phyloP scores from a whole-genome alignment of 2,888 invertebrate genomes.

The Trachelus tabidus region DNA sequence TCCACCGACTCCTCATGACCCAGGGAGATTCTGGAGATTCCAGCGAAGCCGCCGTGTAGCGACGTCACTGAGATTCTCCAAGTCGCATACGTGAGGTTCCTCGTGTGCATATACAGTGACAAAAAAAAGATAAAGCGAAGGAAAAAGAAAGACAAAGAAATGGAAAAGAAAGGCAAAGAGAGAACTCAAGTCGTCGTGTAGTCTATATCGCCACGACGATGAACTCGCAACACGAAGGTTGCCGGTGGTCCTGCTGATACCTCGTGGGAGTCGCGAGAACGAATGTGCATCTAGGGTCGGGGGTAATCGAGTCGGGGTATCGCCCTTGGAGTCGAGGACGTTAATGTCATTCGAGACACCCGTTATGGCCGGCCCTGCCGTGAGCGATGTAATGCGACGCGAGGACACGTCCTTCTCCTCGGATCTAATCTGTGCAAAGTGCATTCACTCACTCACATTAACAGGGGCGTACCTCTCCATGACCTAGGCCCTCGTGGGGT shows the following conservation, averaged over 20 bases:
- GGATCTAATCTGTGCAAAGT: conserved; percentile 40
- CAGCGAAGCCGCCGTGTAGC: not conserved
- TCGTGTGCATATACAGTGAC: not conserved
- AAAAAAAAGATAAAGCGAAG: not conserved
- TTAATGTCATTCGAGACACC: conserved; percentile 27
- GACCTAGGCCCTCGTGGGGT: not conserved
- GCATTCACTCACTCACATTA: conserved; percentile 29
- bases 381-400: conserved; percentile 14
- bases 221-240: not conserved
- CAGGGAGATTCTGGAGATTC: not conserved
- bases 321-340: conserved; percentile 15
- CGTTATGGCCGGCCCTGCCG: conserved; percentile 17
- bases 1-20: not conserved
- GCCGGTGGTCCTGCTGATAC: too few relatives aligned
- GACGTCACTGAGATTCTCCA: too few relatives aligned
- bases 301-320: conserved; percentile 30
- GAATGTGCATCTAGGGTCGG: conserved; percentile 20
- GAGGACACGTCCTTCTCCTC: conserved; percentile 24
- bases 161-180: not conserved
- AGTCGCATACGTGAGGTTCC: not conserved
- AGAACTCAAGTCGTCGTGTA: not conserved
- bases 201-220: not conserved
- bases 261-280: conserved; percentile 16
- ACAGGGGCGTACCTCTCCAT: conserved; percentile 8
- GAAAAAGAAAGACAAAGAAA: not conserved